A percentile compares a stretch with the other conserved stretches of the same genome.
Conservation (phyloP, 2,797 vertebrate genomes). For the Rachycentron canadum region DNA sequence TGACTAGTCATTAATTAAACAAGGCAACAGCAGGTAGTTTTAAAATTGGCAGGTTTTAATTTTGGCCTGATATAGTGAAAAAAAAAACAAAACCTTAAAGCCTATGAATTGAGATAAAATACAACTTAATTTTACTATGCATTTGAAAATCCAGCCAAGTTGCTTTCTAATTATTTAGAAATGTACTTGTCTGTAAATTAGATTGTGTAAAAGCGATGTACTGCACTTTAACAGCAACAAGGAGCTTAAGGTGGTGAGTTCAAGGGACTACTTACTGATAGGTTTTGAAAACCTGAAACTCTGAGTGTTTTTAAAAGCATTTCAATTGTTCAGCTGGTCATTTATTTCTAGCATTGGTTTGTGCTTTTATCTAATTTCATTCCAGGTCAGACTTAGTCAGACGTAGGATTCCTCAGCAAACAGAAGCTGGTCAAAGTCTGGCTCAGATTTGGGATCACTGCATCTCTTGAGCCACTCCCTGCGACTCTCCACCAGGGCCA, state of each 20-base stretch:
- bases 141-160: constrained; percentile 18
- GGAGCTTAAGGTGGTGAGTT: too few species aligned
- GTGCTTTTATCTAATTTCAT: background rate
- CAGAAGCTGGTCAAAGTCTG: constrained; percentile 87
- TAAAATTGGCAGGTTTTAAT: constrained; percentile 53
- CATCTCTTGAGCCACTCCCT: constrained; percentile 83
- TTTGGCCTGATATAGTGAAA: constrained; percentile 24
- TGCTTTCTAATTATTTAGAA: too few species aligned
- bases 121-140: background rate
- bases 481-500: constrained; percentile 78
- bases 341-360: background rate
- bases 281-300: too few species aligned
- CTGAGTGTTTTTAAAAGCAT: too few species aligned
- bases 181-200: too few species aligned
- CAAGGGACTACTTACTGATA: too few species aligned
- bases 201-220: too few species aligned
- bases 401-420: constrained; percentile 88
- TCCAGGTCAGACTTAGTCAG: constrained; percentile 58
- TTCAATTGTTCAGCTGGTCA: too few species aligned
- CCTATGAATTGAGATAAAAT: background rate
- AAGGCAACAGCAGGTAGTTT: constrained; percentile 60
- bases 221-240: too few species aligned
- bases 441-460: constrained; percentile 83
- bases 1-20: constrained; percentile 4
- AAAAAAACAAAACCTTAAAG: background rate